These are phyloP conservation scores for Sarcophaga variegata DNA, from an alignment of 2,888 invertebrate species.

Conservation along the genomic window DNA sequence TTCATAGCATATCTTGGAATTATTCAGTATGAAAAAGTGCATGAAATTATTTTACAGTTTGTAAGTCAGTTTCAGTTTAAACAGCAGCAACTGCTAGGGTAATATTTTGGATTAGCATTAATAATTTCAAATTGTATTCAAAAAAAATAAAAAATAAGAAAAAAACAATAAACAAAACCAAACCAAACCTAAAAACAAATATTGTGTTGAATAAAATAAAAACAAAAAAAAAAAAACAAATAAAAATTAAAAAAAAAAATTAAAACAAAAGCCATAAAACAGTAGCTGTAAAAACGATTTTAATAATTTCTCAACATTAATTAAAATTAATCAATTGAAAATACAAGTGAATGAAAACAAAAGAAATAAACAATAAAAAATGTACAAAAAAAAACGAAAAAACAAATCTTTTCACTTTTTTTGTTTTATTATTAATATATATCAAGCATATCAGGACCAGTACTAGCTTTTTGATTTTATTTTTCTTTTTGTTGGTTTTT, in stretches of 20 bases:
- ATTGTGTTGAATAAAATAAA: background rate
- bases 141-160: constrained; percentile 1
- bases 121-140: background rate
- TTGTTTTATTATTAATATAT: background rate
- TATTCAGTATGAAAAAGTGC: constrained; percentile 34
- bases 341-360: constrained; percentile 35
- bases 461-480: background rate
- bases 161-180: too few relatives aligned
- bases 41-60: constrained; percentile 8
- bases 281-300: constrained; percentile 26
- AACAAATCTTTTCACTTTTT: background rate
- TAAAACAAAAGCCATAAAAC: constrained; percentile 21
- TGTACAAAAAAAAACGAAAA: constrained; percentile 6
- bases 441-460: background rate
- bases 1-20: constrained; percentile 27
- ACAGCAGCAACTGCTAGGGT: constrained; percentile 37
- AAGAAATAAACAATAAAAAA: constrained; percentile 55
- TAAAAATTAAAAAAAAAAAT: constrained; percentile 16
- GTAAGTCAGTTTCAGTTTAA: background rate
- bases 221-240: constrained; percentile 4
- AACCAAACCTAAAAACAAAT: too few relatives aligned
- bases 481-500: background rate
- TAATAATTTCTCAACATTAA: constrained; percentile 60
- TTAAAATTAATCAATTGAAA: constrained; percentile 63
- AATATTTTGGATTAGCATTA: constrained; percentile 58